Evolutionary conservation across 2,113 vertebrate genomes (phyloP), one percentile per base, ranked within the genome.

Genomic region (Callipepla squamata): DNA sequence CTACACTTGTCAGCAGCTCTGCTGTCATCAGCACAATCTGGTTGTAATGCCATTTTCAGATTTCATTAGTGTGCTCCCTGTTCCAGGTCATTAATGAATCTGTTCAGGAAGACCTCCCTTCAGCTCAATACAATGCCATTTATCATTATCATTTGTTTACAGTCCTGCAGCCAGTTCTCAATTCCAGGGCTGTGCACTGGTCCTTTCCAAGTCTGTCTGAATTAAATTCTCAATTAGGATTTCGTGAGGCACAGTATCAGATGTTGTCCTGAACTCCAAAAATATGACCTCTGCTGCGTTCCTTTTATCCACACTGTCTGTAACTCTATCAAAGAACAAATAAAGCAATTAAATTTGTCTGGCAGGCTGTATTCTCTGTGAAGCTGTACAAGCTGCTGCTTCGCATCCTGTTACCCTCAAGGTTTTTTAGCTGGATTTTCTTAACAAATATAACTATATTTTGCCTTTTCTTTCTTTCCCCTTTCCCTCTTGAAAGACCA

Each of bases 161-260:
- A 88, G 82, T 95, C 73, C 80, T 78, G 87, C 61, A 95, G 91
- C 89, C 80, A 91, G 51, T 65, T 84, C 66, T 91, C 65, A 18
- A 30, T 86, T 89, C 51, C 80, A 61, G 57, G 21, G 58, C 68
- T 61, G 42, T 87, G 85, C 68, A 17, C 42, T 62, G 80, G 73
- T 83, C 76, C 82, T 93, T 93, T 80, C 66, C 80, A 70, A 96
- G 95, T 96, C 96, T 57, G 91, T 68, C 75, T 93, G 87, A 92
- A 96, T 96, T 95, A 96, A 95, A 90, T 95, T 94, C 91, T 91
- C 94, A 96, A 90, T 95, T 96, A 96, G 69, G 80, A 65, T 86
- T 94, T 94, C 0, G 0, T 86, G 85, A 91, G 82, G 72, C 69
- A 59, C 13, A 5, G 22, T 80, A 87, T 92, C 82, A 76, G 80